Base-by-base conservation (phyloP, 2,113 vertebrate genomes). In the Mormyrus iriodes region DNA sequence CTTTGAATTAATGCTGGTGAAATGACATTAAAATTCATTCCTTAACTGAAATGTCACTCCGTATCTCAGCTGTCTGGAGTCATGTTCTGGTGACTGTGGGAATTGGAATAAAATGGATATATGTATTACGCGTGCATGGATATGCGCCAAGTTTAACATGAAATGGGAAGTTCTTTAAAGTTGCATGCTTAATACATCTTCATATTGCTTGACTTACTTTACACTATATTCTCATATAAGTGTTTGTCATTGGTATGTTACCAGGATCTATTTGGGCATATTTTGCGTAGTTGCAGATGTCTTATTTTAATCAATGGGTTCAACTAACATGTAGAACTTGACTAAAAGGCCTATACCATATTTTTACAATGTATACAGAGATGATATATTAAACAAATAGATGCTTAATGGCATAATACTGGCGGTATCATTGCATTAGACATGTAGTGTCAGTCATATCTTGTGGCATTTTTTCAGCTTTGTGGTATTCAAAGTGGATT, bases 1-100 rank as follows among this genome's bases (percentile, higher is more conserved):
- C 44, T 85, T 85, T 49, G 83, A 49, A 85, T 85, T 49, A 51
- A 12, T n/a, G 83, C 83, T 85, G 48, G n/a, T 49, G 83, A 85
- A 79, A 79, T 79, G 31, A 79, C 73, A 79, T 79, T 79, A 79
- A 79, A 19, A 79, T 79, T 39, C 73, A 79, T 35, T 42, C 35
- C 73, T 79, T 79, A 79, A 79, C 73, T 79, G 35, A 79, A 79
- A 79, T 42, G 73, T 19, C 73, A 79, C 15, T 39, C 13, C 19
- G 35, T 17, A 79, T 35, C 69, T 76, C 69, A 76, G 69, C 35
- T 76, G 31, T 76, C 69, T 35, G 69, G 69, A 76, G 31, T 31
- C 31, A 19, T 76, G 31, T 39, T 13, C 73, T 79, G 12, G 35
- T 79, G 35, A 79, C 73, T 79, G 4, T 48, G 35, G 7, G 35